Evolutionary conservation across 2,113 vertebrate genomes (phyloP), one percentile per base, ranked within the genome.

Genomic region (Myotis lucifugus): DNA sequence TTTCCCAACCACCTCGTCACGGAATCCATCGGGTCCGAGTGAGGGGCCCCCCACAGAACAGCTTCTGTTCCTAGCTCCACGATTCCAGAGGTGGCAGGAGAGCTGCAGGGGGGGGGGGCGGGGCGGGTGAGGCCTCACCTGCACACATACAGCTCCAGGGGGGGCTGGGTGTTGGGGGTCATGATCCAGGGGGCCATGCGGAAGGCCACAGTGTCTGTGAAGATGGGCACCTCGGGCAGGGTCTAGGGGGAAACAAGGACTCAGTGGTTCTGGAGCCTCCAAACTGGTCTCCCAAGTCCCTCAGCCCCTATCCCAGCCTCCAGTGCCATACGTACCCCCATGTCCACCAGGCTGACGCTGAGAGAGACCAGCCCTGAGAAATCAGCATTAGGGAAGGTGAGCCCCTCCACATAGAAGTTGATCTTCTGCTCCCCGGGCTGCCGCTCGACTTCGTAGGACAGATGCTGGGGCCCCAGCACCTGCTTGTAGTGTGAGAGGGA

Each of bases 141-240:
- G 98, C 98, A 99, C 64, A 99, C 99, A 10, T 99, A 99, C 19
- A 99, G 99, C 94, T 99, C 99, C 34, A 98, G 19, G 0, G 99
- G 99, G 21, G 94, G 93, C 92, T 99, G 98, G 2, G 99, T 99
- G 97, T 99, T 99, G 84, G 99, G 99, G 0, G 99, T 99, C 99
- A 99, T 99, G 98, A 99, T 99, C 99, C 99, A 99, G 32, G 99
- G 99, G 0, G 99, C 99, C 82, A 99, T 64, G 0, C 98, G 98
- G 97, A 99, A 99, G 89, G 98, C 90, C 52, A 99, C 99, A 0
- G 96, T 98, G 95, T 99, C 99, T 0, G 99, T 99, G 98, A 99
- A 99, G 94, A 99, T 98, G 0, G 98, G 98, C 0, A 98, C 99
- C 94, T 99, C 98, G 0, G 97, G 98, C 0, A 98, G 40, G 27